A percentile compares a stretch with the other conserved stretches of the same genome.
Conservation (phyloP, 2,797 vertebrate species). For the Gastrophryne carolinensis region DNA sequence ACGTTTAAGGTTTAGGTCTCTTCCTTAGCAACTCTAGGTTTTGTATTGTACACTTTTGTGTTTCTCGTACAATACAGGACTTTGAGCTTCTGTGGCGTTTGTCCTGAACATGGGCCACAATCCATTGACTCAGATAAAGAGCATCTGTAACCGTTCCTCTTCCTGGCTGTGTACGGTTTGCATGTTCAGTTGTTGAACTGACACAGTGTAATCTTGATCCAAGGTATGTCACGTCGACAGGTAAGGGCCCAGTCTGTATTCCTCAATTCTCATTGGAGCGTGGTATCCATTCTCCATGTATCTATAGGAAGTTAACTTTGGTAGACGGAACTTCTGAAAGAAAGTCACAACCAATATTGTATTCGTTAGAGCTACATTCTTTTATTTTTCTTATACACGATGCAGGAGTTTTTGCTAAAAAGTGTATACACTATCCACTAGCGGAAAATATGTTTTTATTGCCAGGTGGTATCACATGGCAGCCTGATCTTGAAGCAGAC, state of each 20-base stretch:
- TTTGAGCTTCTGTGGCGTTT: neutral
- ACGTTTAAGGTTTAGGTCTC: neutral
- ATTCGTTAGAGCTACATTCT: too few species aligned
- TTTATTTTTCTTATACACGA: too few species aligned
- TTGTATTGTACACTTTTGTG: neutral
- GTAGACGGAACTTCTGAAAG: constrained; percentile 72
- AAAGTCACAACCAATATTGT: too few species aligned
- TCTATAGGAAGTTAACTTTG: constrained; percentile 74
- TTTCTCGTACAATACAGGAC: neutral
- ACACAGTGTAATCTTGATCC: constrained; percentile 21
- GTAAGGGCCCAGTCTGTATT: constrained; percentile 26
- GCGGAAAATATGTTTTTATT: too few species aligned
- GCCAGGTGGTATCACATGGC: too few species aligned
- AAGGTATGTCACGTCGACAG: constrained; percentile 2
- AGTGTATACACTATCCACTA: too few species aligned
- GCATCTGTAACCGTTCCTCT: neutral
- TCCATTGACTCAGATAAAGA: neutral
- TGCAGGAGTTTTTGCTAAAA: too few species aligned
- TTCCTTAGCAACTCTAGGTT: neutral
- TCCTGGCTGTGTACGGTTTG: neutral
- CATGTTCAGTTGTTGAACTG: constrained; percentile 21
- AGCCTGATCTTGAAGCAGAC: too few species aligned
- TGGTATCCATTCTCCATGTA: constrained; percentile 66
- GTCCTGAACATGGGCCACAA: neutral
- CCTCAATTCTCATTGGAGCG: constrained; percentile 62